phyloP scores from a whole-genome alignment of 2,113 vertebrate species.

The Nansenia antarctica region DNA sequence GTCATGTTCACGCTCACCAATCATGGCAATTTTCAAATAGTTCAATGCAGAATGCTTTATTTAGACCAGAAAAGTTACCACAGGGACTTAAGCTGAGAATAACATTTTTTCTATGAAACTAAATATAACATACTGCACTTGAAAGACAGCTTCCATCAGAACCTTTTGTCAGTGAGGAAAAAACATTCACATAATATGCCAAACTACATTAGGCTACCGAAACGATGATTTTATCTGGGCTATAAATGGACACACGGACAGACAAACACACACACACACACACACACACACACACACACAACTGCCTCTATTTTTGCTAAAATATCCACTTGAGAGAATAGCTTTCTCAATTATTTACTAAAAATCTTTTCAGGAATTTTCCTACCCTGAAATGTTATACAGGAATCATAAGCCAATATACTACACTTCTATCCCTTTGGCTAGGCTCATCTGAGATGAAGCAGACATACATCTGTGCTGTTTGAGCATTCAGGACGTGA shows the following conservation, averaged over 20 bases:
- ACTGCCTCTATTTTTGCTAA: slow-evolving; percentile 14
- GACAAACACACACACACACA: too few relatives aligned
- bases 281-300: too few relatives aligned
- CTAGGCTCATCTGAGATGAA: background rate
- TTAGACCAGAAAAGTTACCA: background rate
- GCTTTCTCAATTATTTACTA: slow-evolving; percentile 21
- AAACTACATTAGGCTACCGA: background rate
- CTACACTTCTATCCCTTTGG: background rate
- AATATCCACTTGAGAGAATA: background rate
- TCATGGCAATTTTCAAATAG: slow-evolving; percentile 1
- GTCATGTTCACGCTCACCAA: background rate
- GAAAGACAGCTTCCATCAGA: background rate
- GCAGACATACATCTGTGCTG: background rate
- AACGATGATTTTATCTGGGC: background rate
- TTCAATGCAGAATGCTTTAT: slow-evolving; percentile 6
- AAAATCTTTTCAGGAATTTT: background rate
- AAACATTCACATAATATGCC: background rate
- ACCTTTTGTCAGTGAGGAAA: background rate
- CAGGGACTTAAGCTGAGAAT: background rate
- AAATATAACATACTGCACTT: background rate
- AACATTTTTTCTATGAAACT: too few relatives aligned
- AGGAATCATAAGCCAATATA: background rate
- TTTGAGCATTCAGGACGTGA: slow-evolving; percentile 16
- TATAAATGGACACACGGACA: background rate
- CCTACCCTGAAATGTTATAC: background rate